phyloP scores from a whole-genome alignment of 2,797 vertebrate genomes.

The Sus cebifrons region DNA sequence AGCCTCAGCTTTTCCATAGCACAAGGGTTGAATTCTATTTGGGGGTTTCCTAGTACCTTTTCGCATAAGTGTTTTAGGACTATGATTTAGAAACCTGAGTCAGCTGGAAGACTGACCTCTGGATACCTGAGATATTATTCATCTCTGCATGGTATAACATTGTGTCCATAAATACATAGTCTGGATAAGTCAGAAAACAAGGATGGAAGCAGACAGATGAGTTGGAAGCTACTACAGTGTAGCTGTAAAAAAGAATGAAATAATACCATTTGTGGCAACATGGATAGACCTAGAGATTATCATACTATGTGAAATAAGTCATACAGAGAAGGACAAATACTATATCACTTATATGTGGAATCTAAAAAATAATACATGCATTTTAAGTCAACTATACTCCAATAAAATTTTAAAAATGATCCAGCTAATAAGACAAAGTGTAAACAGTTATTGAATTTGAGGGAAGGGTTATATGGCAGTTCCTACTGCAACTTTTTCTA shows the following conservation, averaged over 20 bases:
- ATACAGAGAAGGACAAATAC: background rate
- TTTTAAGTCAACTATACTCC: no score
- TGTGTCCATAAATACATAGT: background rate
- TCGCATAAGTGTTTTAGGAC: slow-evolving; percentile 2
- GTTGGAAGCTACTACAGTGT: slow-evolving; percentile 25
- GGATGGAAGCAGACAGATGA: slow-evolving; percentile 58
- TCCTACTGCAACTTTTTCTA: no score
- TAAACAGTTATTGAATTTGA: no score
- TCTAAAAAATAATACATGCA: no score
- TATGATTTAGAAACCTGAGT: slow-evolving; percentile 21
- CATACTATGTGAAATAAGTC: background rate
- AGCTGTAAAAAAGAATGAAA: background rate
- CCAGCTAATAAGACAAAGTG: no score
- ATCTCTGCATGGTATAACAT: background rate
- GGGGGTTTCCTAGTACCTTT: slow-evolving; percentile 6
- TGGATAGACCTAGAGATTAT: background rate
- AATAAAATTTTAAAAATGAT: no score
- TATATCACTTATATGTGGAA: background rate
- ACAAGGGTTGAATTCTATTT: slow-evolving; percentile 23
- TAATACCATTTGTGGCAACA: background rate
- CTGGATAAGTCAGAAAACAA: slow-evolving; percentile 62
- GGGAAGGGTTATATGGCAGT: no score
- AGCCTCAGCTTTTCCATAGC: slow-evolving; percentile 9
- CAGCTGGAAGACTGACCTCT: slow-evolving; percentile 9
- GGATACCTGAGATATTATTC: slow-evolving; percentile 33